Conservation (phyloP, 2,113 vertebrate genomes). For the Sebastes schlegelii region DNA sequence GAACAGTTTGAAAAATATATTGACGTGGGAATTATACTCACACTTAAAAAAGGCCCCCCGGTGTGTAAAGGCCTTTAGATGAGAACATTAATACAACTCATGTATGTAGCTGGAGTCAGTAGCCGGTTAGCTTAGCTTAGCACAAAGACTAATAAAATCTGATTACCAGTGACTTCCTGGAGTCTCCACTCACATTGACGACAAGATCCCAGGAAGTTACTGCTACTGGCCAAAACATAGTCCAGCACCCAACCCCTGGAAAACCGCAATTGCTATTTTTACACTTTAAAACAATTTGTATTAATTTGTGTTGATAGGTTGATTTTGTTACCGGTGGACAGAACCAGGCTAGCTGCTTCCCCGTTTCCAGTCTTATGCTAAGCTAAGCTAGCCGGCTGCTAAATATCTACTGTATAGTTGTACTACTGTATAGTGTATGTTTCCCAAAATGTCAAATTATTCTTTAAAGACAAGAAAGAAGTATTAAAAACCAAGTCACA, state of each 20-base stretch:
- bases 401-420: no score
- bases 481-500: not conserved
- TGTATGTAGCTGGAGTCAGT: not conserved
- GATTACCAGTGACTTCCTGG: no score
- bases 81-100: not conserved
- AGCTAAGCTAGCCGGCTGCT: not conserved
- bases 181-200: not conserved
- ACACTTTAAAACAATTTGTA: not conserved
- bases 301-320: not conserved
- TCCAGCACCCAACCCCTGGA: no score
- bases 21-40: no score
- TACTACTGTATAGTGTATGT: no score
- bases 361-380: not conserved
- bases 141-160: not conserved
- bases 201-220: not conserved
- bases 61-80: not conserved
- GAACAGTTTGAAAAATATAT: no score
- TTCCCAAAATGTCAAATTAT: not conserved
- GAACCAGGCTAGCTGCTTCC: not conserved
- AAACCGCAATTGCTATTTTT: not conserved
- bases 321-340: not conserved
- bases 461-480: not conserved
- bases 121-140: not conserved
- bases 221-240: no score
- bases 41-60: no score